These are phyloP conservation scores for Marisa cornuarietis DNA, from an alignment of 1,140 invertebrate genomes.

Conservation along the genomic window DNA sequence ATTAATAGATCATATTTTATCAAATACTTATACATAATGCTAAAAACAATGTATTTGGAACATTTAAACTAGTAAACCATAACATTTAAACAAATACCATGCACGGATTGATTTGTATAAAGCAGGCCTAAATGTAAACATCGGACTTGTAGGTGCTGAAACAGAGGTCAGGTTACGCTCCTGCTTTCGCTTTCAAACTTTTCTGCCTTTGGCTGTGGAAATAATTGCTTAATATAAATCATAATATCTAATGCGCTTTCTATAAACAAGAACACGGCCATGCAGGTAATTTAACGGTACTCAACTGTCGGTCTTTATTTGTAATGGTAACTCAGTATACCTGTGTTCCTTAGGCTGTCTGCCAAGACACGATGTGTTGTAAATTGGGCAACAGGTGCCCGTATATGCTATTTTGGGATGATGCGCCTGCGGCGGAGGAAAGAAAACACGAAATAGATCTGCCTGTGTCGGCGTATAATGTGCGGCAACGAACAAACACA, in stretches of 20 bases:
- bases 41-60: background rate
- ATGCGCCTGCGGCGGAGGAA: constrained; percentile 16
- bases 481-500: constrained; percentile 21
- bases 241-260: background rate
- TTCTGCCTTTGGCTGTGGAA: too few species aligned
- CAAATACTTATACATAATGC: background rate
- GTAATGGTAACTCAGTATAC: background rate
- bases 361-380: background rate
- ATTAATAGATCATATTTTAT: background rate
- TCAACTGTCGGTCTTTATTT: background rate
- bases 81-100: background rate
- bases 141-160: background rate
- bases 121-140: background rate
- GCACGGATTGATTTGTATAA: background rate
- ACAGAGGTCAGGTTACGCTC: too few species aligned
- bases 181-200: too few species aligned
- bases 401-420: constrained; percentile 28
- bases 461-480: constrained; percentile 12
- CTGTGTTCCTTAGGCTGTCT: too few species aligned
- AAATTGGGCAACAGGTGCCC: constrained; percentile 18
- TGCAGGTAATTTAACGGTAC: background rate
- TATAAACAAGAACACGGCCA: background rate
- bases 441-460: constrained; percentile 16
- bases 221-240: too few species aligned
- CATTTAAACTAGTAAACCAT: background rate